Evolutionary conservation across 2,888 invertebrate genomes (phyloP).

Genomic region (Agrypnus murinus): DNA sequence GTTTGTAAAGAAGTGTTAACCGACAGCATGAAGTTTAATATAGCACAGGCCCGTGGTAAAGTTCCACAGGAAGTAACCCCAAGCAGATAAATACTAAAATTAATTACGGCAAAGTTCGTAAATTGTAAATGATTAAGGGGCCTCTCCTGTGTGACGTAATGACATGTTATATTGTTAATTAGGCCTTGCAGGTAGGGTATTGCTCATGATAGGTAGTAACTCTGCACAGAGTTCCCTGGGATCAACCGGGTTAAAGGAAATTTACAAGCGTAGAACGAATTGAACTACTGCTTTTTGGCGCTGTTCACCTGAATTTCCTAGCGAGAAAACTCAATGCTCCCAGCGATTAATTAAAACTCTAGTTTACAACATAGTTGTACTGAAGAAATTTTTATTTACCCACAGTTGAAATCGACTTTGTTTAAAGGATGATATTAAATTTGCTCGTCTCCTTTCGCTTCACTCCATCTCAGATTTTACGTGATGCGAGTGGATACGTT

Average conservation of each 20-base stretch:
- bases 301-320: conserved; percentile 44
- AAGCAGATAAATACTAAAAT: conserved; percentile 55
- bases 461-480: conserved; percentile 41
- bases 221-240: conserved; percentile 38
- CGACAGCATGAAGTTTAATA: conserved; percentile 49
- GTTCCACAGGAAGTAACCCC: conserved; percentile 52
- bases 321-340: conserved; percentile 46
- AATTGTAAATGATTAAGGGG: conserved; percentile 57
- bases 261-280: conserved; percentile 35
- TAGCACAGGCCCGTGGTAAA: conserved; percentile 42
- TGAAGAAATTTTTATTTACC: conserved; percentile 18
- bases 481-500: conserved; percentile 45
- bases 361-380: conserved; percentile 30
- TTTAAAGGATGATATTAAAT: conserved; percentile 38
- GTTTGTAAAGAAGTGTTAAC: conserved; percentile 46
- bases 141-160: conserved; percentile 52
- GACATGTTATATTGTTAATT: conserved; percentile 52
- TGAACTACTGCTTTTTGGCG: conserved; percentile 43
- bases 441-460: conserved; percentile 5
- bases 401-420: conserved; percentile 4
- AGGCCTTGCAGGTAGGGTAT: conserved; percentile 50
- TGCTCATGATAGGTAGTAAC: conserved; percentile 51
- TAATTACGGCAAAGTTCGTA: conserved; percentile 55
- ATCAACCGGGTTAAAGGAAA: conserved; percentile 24
- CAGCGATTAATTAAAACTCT: conserved; percentile 53